Evolutionary conservation across 2,888 invertebrate species (phyloP), one percentile per base, ranked within the genome.

Genomic region (Tetragnatha montana): DNA sequence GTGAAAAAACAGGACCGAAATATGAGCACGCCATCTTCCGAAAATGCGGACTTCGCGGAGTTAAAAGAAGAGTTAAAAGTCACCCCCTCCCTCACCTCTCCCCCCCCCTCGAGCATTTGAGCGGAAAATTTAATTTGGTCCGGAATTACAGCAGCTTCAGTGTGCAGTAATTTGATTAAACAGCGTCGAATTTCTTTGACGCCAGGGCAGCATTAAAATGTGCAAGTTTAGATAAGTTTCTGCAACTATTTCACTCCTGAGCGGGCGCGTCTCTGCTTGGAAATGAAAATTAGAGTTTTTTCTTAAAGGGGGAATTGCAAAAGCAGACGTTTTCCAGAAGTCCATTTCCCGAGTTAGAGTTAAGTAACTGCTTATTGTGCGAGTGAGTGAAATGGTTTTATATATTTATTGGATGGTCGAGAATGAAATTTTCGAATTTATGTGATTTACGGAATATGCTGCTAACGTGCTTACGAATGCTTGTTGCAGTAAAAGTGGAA

Each of bases 71-170:
- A 60, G 60, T 76, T 50, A 19, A 69, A 49, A 47, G 69, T 8
- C 21, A n/a, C 69, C 47, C 47, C 8, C n/a, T 49, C n/a, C 47
- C 68, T 8, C 68, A 60, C 49, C 19, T 82, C 60, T 50, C 80
- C 14, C 69, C 21, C 47, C 69, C 69, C 12, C 3, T 17, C 6
- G 17, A 19, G 17, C 21, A 78, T n/a, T 70, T 49, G 49, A 51
- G 76, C 75, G 50, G 70, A 84, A 50, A 84, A 84, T 84, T 84
- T 76, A 84, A 84, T 84, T 84, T 76, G 50, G 70, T 8, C 19
- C 35, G 22, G 21, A 69, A 81, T 69, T 22, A 35, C 21, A 76
- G 60, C 2, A 60, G 14, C 21, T 60, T 21, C 21, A 78, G 60
- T 60, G 22, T 21, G 78, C 17, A 60, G 78, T 60, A 60, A 78